Conservation (phyloP, 2,113 vertebrate genomes). For the Solea solea region DNA sequence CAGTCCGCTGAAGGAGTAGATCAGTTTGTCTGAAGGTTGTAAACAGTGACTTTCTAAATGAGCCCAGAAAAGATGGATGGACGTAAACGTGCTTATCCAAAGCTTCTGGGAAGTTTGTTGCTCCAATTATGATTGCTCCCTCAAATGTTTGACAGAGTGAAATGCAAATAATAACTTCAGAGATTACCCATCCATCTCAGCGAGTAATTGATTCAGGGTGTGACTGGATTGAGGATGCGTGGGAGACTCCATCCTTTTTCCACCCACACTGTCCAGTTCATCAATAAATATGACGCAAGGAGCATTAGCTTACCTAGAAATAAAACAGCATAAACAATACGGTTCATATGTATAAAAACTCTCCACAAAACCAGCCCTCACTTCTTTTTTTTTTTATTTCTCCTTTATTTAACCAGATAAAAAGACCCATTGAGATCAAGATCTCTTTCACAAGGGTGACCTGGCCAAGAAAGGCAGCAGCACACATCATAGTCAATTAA, state of each 20-base stretch:
- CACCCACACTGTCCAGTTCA: constrained; percentile 97
- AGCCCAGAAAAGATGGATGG: background rate
- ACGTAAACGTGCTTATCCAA: constrained; percentile 91
- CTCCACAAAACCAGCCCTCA: too few species aligned
- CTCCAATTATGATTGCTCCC: constrained; percentile 98
- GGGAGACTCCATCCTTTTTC: constrained; percentile 97
- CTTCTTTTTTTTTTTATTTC: too few species aligned
- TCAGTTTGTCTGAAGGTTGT: background rate
- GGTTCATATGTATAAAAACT: too few species aligned
- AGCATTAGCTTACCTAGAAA: constrained; percentile 88
- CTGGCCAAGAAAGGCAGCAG: too few species aligned
- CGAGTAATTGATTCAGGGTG: constrained; percentile 98
- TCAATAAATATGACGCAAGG: constrained; percentile 99
- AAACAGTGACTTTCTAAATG: background rate
- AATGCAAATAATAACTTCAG: background rate
- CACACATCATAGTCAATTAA: too few species aligned
- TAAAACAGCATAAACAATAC: background rate
- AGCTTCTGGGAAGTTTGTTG: constrained; percentile 97
- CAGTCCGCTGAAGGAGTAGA: constrained; percentile 83
- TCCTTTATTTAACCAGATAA: too few species aligned
- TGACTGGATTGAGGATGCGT: constrained; percentile 99
- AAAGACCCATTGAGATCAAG: too few species aligned
- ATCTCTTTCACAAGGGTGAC: too few species aligned
- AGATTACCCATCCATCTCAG: constrained; percentile 97
- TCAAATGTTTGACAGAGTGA: too few species aligned